Percentiles rank a stretch among this genome's conserved stretches.
phyloP scores from a whole-genome alignment of 2,888 invertebrate genomes.

The Anodontia alba region DNA sequence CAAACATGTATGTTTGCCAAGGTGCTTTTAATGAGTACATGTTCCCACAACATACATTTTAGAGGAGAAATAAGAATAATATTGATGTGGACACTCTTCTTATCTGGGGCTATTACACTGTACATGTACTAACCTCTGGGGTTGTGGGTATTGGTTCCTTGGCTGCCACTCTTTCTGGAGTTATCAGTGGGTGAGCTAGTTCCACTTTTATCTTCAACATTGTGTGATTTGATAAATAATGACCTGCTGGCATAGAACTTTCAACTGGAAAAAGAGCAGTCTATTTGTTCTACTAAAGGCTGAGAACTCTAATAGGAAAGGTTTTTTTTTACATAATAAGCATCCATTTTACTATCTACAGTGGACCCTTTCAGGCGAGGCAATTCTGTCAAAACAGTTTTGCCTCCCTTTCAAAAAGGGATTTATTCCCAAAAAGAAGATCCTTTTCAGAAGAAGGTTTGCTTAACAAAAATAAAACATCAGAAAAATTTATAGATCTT shows the following conservation, averaged over 20 bases:
- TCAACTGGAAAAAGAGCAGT: constrained; percentile 71
- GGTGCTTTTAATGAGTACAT: too few species aligned
- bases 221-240: constrained; percentile 79
- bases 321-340: neutral
- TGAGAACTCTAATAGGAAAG: neutral
- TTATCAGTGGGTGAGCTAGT: constrained; percentile 79
- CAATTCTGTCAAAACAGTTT: too few species aligned
- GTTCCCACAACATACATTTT: too few species aligned
- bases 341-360: neutral
- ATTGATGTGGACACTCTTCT: too few species aligned
- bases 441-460: too few species aligned
- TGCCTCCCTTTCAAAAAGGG: too few species aligned
- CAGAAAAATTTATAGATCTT: too few species aligned
- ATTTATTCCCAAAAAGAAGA: too few species aligned
- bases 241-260: constrained; percentile 77
- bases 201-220: constrained; percentile 83
- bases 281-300: neutral
- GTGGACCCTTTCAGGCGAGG: neutral
- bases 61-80: too few species aligned
- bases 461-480: too few species aligned
- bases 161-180: constrained; percentile 72
- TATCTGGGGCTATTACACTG: too few species aligned
- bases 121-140: constrained; percentile 71
- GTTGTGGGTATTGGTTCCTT: constrained; percentile 73
- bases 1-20: too few species aligned